Base-by-base conservation (phyloP, 2,113 vertebrate species). In the Zosterops hypoxanthus region DNA sequence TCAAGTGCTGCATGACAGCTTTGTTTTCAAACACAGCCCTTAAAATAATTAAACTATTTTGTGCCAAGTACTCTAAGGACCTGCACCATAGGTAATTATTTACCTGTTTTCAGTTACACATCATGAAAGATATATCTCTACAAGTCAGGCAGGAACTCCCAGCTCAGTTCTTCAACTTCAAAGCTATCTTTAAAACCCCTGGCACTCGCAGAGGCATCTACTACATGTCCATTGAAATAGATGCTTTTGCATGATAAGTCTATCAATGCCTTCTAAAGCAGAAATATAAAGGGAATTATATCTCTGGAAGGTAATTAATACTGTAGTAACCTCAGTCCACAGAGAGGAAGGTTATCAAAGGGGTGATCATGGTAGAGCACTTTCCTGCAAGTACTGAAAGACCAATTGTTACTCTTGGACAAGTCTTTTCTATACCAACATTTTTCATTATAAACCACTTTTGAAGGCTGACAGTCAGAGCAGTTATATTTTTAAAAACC, bases 241-340 rank as follows among this genome's bases (percentile, higher is more conserved):
- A 92, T 86, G 68, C 28, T 85, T 93, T 83, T 86, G 70, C 26
- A 39, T 41, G 60, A 93, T 86, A 96, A 0, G 6, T 75, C 82
- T 88, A 73, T 56, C 76, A 76, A 72, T 61, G 39, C 82, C 55
- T 86, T 90, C 47, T 57, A 91, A 78, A 92, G 56, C 31, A 93
- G 50, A 95, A 71, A 77, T 70, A 89, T 61, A 91, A 94, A 92
- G 85, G 44, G 86, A 81, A 94, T 93, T 78, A 52, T 69, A 93
- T 88, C 28, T 86, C 72, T 96, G 86, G 46, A 88, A 90, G 42
- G 80, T 64, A 96, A 94, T 94, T 90, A 94, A 96, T 92, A 88
- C 41, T 56, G 46, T 18, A 92, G 60, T 46, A n/a, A 78, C 36
- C 70, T 91, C 82, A 68, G 59, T 60, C 82, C 69, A 44, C 1